Percentiles rank a stretch among this genome's conserved stretches.
phyloP scores from a whole-genome alignment of 2,113 vertebrate genomes.

The Seriola dumerili region DNA sequence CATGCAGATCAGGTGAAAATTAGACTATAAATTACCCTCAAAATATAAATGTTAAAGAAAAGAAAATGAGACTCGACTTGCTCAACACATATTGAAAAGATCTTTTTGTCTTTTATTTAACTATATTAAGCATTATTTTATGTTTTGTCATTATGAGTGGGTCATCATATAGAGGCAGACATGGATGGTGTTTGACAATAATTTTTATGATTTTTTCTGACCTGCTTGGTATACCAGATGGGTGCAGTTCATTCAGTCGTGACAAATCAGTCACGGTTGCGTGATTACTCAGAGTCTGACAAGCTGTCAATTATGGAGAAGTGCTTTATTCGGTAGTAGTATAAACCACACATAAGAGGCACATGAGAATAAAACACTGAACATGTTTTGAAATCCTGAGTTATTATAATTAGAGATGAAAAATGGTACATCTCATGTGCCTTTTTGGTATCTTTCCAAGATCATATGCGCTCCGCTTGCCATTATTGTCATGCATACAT shows the following conservation, averaged over 20 bases:
- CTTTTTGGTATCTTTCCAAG: too few relatives aligned
- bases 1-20: background rate
- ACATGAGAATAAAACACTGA: background rate
- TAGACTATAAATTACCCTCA: background rate
- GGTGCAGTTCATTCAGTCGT: background rate
- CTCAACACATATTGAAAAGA: background rate
- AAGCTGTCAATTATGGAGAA: conserved; percentile 13
- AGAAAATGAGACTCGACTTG: background rate
- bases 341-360: background rate
- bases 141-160: conserved; percentile 3
- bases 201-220: conserved; percentile 11
- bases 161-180: conserved; percentile 6
- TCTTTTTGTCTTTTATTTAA: background rate
- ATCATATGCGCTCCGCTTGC: too few relatives aligned
- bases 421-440: background rate
- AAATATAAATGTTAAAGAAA: background rate
- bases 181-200: background rate
- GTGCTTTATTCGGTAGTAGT: background rate
- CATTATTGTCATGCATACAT: background rate
- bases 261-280: conserved; percentile 15
- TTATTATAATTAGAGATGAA: conserved; percentile 5
- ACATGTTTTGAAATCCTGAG: conserved; percentile 1
- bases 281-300: conserved; percentile 27
- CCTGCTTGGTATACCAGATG: conserved; percentile 1
- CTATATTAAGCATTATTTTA: background rate